Percentiles rank a stretch among this genome's conserved stretches.
phyloP scores from a whole-genome alignment of 2,888 invertebrate species.

The Drosophila mimetica region DNA sequence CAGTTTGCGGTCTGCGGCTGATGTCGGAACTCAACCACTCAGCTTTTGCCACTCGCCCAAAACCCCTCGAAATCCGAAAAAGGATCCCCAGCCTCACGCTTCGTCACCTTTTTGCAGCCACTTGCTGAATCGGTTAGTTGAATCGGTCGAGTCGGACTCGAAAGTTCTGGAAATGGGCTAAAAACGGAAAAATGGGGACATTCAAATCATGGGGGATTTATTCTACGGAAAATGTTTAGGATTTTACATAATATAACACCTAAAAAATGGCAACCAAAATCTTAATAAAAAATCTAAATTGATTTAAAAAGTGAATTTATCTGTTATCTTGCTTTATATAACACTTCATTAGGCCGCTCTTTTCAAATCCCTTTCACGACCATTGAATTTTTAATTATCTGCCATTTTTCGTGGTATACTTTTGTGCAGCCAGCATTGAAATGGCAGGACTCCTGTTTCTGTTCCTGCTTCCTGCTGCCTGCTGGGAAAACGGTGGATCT shows the following conservation, averaged over 20 bases:
- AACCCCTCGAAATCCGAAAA: not conserved
- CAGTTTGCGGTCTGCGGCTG: slow-evolving; percentile 63
- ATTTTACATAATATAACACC: too few species aligned
- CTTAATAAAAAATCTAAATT: too few species aligned
- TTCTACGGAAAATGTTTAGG: too few species aligned
- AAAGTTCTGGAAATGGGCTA: not conserved
- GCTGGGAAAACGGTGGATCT: not conserved
- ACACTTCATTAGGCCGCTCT: not conserved
- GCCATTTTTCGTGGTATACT: slow-evolving; percentile 62
- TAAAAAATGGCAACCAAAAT: too few species aligned
- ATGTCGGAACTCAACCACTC: slow-evolving; percentile 25
- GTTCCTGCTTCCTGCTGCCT: not conserved
- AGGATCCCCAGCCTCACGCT: slow-evolving; percentile 1
- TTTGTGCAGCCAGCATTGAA: slow-evolving; percentile 54
- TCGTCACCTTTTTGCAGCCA: slow-evolving; percentile 9
- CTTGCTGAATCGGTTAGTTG: slow-evolving; percentile 6
- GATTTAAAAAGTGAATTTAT: slow-evolving; percentile 8
- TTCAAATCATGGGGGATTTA: not conserved
- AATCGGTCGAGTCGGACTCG: not conserved
- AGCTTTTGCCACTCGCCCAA: slow-evolving; percentile 13
- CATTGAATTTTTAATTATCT: slow-evolving; percentile 62
- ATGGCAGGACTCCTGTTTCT: slow-evolving; percentile 20
- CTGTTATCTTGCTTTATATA: slow-evolving; percentile 5
- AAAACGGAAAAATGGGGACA: too few species aligned
- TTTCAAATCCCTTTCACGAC: slow-evolving; percentile 5